A percentile compares a stretch with the other conserved stretches of the same genome.
These are phyloP conservation scores for Podiceps cristatus DNA, from an alignment of 2,113 vertebrate species.

Conservation along the genomic window DNA sequence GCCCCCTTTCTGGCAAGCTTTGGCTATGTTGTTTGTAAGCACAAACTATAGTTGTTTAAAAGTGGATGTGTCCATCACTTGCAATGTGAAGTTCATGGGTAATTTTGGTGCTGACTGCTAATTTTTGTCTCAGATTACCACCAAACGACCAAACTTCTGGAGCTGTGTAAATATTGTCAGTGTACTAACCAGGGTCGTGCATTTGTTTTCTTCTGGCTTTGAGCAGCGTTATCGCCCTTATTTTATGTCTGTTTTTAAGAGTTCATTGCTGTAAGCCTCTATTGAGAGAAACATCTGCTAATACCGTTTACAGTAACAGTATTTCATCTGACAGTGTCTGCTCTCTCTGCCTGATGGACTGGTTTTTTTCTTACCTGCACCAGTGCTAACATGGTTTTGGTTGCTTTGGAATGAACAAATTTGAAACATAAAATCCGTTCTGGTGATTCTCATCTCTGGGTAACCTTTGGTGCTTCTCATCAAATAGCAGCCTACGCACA, in stretches of 20 bases:
- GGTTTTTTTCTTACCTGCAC: background rate
- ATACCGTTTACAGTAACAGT: background rate
- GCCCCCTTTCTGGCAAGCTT: background rate
- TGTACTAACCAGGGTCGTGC: background rate
- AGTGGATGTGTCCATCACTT: background rate
- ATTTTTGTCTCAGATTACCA: background rate
- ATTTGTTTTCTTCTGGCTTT: background rate
- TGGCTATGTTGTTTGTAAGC: background rate
- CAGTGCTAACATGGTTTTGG: background rate
- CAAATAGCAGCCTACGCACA: background rate
- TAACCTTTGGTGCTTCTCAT: background rate
- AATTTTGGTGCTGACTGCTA: background rate
- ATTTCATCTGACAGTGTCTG: background rate
- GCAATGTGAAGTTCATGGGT: background rate
- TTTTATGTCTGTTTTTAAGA: background rate
- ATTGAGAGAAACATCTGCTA: background rate
- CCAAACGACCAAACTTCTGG: background rate
- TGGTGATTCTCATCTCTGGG: background rate
- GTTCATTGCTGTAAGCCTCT: background rate
- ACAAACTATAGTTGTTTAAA: background rate
- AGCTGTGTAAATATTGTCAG: background rate
- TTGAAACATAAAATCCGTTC: background rate
- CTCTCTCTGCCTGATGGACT: background rate
- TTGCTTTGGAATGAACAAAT: background rate
- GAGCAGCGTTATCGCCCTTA: background rate